Evolutionary conservation across 2,888 invertebrate species (phyloP).

Genomic region (Drosophila trichaetosa): DNA sequence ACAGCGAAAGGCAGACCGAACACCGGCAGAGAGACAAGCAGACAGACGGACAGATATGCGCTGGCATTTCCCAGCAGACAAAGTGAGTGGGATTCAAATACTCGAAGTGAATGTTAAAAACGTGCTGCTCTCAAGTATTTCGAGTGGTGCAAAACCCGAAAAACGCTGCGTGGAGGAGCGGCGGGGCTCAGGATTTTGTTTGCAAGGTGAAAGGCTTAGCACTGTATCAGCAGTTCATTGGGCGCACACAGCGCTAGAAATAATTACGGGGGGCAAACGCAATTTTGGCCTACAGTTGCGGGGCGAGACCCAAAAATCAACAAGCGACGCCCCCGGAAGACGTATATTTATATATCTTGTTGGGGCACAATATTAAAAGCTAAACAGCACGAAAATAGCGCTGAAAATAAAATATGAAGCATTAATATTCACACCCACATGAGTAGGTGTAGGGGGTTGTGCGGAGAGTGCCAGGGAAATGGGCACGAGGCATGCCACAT

Average conservation of each 20-base stretch:
- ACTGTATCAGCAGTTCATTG: constrained; percentile 63
- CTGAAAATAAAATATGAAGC: constrained; percentile 78
- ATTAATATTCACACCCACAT: constrained; percentile 78
- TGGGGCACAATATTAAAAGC: constrained; percentile 66
- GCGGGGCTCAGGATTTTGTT: neutral
- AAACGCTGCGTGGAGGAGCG: constrained; percentile 4
- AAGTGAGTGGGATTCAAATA: constrained; percentile 54
- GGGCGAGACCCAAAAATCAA: constrained; percentile 57
- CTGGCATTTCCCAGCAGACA: constrained; percentile 64
- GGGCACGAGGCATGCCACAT: constrained; percentile 64
- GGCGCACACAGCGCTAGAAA: constrained; percentile 48
- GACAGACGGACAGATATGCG: constrained; percentile 25
- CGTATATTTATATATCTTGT: constrained; percentile 11
- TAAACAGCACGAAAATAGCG: constrained; percentile 66
- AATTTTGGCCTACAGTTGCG: constrained; percentile 29
- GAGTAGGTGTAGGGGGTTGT: constrained; percentile 15
- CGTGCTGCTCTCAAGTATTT: constrained; percentile 50
- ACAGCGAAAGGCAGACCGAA: constrained; percentile 41
- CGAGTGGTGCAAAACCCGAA: constrained; percentile 35
- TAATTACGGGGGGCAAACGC: constrained; percentile 44
- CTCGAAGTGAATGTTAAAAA: constrained; percentile 67
- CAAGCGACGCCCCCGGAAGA: constrained; percentile 48
- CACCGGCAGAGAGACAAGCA: constrained; percentile 33
- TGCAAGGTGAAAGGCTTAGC: constrained; percentile 51
- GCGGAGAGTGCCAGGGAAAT: constrained; percentile 25